Percentiles rank a stretch among this genome's conserved stretches.
phyloP scores from a whole-genome alignment of 2,888 invertebrate species.

The Eurytoma californica region DNA sequence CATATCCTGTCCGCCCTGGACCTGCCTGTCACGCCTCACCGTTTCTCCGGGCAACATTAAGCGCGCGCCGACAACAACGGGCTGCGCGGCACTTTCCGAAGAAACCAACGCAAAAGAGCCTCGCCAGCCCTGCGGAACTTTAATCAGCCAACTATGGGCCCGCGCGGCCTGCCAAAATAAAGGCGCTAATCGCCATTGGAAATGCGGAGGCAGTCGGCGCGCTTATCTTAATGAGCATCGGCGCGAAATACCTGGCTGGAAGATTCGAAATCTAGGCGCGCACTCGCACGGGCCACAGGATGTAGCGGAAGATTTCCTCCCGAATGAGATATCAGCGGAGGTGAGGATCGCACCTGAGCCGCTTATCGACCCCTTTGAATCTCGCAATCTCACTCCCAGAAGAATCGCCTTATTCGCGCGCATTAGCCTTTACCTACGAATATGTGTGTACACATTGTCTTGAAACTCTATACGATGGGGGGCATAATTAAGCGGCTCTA shows the following conservation, averaged over 20 bases:
- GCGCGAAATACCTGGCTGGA: conserved; percentile 23
- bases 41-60: conserved; percentile 52
- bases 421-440: conserved; percentile 35
- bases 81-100: conserved; percentile 69
- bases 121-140: conserved; percentile 20
- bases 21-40: conserved; percentile 56
- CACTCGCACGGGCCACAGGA: conserved; percentile 13
- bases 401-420: conserved; percentile 49
- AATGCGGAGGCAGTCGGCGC: not conserved
- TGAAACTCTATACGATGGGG: conserved; percentile 52
- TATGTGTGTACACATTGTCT: conserved; percentile 14
- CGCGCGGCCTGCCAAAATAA: not conserved
- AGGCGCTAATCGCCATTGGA: conserved; percentile 5
- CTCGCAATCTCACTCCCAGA: conserved; percentile 58
- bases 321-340: conserved; percentile 57
- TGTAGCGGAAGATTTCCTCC: conserved; percentile 42
- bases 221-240: conserved; percentile 48
- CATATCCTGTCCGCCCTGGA: conserved; percentile 72
- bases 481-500: conserved; percentile 65
- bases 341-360: conserved; percentile 29
- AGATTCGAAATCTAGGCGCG: conserved; percentile 35
- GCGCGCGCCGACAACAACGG: conserved; percentile 36
- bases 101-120: conserved; percentile 65
- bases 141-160: conserved; percentile 15
- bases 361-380: conserved; percentile 59